A percentile compares a stretch with the other conserved stretches of the same genome.
Conservation (phyloP, 2,797 vertebrate species). For the Phalloptychus januarius region DNA sequence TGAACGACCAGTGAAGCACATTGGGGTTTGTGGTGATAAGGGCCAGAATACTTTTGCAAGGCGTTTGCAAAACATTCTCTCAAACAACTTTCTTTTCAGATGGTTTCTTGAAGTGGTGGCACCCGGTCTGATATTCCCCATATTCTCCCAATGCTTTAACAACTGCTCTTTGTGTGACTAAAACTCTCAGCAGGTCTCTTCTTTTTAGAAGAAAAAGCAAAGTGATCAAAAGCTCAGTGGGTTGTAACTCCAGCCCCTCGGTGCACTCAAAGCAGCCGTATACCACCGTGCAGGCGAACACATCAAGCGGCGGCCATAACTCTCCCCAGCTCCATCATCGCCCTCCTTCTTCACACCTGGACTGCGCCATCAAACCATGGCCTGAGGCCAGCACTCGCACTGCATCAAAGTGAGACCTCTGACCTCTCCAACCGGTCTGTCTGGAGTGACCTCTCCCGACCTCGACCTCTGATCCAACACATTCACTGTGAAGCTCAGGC, state of each 20-base stretch:
- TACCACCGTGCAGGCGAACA: constrained; percentile 14
- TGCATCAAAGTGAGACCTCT: constrained; percentile 61
- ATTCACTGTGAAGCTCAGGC: constrained; percentile 18
- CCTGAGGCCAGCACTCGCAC: constrained; percentile 22
- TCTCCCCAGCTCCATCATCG: constrained; percentile 22
- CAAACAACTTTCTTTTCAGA: neutral
- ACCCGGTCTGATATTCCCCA: constrained; percentile 5
- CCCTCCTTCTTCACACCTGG: constrained; percentile 57
- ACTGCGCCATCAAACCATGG: constrained; percentile 34
- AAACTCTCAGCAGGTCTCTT: constrained; percentile 48
- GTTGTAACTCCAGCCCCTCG: constrained; percentile 36
- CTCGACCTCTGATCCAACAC: constrained; percentile 26
- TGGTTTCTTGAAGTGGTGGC: too few relatives aligned
- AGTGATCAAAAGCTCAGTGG: constrained; percentile 61
- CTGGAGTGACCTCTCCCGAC: constrained; percentile 16
- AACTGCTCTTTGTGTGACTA: constrained; percentile 29
- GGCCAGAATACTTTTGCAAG: neutral
- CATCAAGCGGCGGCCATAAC: constrained; percentile 31
- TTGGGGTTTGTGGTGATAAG: neutral
- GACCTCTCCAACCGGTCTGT: constrained; percentile 23
- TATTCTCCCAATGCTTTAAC: constrained; percentile 23
- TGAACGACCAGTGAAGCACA: neutral
- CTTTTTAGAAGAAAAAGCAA: constrained; percentile 29
- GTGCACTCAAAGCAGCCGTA: constrained; percentile 33
- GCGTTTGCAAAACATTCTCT: neutral